These are phyloP conservation scores for Agrotis puta DNA, from an alignment of 2,888 invertebrate genomes.

Conservation along the genomic window DNA sequence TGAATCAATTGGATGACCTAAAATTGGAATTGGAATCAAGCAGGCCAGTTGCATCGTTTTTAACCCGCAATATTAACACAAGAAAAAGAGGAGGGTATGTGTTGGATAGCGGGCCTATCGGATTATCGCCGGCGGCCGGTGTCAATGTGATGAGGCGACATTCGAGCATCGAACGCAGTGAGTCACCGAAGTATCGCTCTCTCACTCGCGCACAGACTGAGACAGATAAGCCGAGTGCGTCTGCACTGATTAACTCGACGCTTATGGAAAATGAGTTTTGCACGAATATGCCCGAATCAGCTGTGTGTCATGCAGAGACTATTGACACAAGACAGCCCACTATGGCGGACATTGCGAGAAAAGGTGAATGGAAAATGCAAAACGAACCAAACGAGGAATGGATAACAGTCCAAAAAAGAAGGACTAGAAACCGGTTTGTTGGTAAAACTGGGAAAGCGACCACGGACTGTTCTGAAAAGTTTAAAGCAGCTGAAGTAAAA, in stretches of 20 bases:
- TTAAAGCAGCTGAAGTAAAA: too few species aligned
- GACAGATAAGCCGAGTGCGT: background rate
- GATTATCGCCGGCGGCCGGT: slow-evolving; percentile 1
- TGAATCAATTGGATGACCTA: background rate
- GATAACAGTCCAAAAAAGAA: too few species aligned
- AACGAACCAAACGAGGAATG: too few species aligned
- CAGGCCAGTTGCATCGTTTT: background rate
- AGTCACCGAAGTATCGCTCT: slow-evolving; percentile 20
- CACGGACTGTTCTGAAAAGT: too few species aligned
- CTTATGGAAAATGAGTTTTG: background rate
- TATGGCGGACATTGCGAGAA: too few species aligned
- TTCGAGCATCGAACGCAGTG: background rate
- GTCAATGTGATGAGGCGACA: background rate
- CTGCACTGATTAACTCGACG: slow-evolving; percentile 8
- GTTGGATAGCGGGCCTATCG: slow-evolving; percentile 7
- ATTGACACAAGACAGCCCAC: slow-evolving; percentile 1
- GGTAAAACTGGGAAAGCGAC: too few species aligned
- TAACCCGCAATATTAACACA: slow-evolving; percentile 1
- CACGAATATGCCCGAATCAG: slow-evolving; percentile 2
- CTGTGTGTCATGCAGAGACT: background rate
- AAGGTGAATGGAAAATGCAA: too few species aligned
- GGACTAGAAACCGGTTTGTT: too few species aligned
- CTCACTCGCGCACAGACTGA: background rate
- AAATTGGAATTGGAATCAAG: background rate
- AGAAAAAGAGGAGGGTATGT: slow-evolving; percentile 6